These are phyloP conservation scores for Hybognathus amarus DNA, from an alignment of 2,797 vertebrate genomes.

Conservation along the genomic window DNA sequence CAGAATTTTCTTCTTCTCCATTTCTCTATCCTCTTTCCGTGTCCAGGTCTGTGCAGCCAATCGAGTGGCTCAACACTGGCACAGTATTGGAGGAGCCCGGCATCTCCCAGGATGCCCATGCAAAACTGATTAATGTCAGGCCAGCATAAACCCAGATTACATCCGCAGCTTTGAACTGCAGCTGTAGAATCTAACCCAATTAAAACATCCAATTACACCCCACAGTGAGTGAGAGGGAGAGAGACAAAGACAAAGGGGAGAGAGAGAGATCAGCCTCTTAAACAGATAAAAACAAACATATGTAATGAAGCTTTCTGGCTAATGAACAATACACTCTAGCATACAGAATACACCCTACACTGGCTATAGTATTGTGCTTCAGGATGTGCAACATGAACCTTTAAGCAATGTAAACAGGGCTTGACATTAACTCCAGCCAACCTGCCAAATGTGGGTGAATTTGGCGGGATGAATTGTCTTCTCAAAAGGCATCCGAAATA, in stretches of 20 bases:
- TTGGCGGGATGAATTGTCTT: too few species aligned
- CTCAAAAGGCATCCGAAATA: not conserved
- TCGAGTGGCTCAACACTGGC: conserved; percentile 21
- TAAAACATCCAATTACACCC: conserved; percentile 60
- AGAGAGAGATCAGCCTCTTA: conserved; percentile 23
- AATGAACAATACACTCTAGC: conserved; percentile 6
- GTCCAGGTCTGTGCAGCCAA: conserved; percentile 34
- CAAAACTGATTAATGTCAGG: conserved; percentile 59
- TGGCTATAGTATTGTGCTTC: not conserved
- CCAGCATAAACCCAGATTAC: conserved; percentile 63
- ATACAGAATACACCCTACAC: not conserved
- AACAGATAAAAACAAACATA: conserved; percentile 25
- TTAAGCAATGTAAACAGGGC: not conserved
- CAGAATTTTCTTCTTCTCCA: not conserved
- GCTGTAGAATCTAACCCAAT: conserved; percentile 59
- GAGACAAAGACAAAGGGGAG: conserved; percentile 10
- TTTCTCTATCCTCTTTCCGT: conserved; percentile 15
- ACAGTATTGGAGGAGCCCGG: not conserved
- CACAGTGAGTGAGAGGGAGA: conserved; percentile 26
- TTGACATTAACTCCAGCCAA: not conserved
- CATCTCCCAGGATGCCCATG: conserved; percentile 52
- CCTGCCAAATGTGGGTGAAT: not conserved
- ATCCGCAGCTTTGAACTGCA: conserved; percentile 46
- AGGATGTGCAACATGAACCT: not conserved
- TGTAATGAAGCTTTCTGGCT: conserved; percentile 10